Evolutionary conservation across 1,140 invertebrate genomes (phyloP).

Genomic region (Pseudomyrmex flavicornis): DNA sequence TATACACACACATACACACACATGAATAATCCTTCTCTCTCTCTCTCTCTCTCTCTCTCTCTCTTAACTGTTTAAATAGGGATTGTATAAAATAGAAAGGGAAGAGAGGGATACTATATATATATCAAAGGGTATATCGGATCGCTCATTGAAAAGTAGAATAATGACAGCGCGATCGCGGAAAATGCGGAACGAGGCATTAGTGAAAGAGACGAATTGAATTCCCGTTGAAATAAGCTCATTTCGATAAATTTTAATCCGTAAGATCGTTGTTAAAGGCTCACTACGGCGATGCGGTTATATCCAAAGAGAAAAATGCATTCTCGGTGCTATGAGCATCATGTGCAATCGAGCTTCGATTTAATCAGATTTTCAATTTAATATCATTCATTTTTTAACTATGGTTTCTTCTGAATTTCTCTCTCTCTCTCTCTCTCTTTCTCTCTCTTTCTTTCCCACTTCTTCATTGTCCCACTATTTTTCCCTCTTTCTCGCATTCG

Average conservation of each 20-base stretch:
- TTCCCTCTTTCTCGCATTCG: too few species aligned
- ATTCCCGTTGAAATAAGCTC: background rate
- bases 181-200: background rate
- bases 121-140: background rate
- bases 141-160: background rate
- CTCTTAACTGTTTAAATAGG: background rate
- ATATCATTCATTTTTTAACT: background rate
- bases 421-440: background rate
- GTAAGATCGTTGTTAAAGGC: background rate
- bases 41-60: too few species aligned
- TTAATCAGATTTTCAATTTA: constrained; percentile 25
- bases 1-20: too few species aligned
- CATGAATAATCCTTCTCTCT: too few species aligned
- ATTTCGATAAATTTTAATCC: constrained; percentile 18
- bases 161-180: background rate
- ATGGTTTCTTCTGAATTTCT: background rate
- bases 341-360: background rate
- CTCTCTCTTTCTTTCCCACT: background rate
- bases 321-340: too few species aligned
- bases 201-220: background rate
- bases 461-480: background rate
- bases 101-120: background rate
- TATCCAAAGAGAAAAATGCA: background rate
- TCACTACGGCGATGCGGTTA: background rate
- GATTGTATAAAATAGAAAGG: background rate